phyloP scores from a whole-genome alignment of 2,797 vertebrate genomes.

The Acipenser transmontanus region DNA sequence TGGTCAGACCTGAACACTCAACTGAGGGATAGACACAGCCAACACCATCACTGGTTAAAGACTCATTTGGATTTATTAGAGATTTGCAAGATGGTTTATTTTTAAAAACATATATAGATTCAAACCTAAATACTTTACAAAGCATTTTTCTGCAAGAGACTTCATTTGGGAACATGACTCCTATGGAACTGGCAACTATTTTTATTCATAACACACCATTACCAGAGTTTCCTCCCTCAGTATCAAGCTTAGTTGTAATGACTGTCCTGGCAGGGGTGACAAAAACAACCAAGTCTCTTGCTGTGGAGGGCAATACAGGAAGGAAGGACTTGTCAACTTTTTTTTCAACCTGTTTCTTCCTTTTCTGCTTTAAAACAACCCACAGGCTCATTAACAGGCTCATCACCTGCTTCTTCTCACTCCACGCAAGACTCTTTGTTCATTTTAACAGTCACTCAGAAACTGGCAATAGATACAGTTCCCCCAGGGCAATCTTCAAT shows the following conservation, averaged over 20 bases:
- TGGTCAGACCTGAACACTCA: constrained; percentile 2
- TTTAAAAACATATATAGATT: constrained; percentile 2
- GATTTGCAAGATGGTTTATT: constrained; percentile 13
- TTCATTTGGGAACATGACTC: background rate
- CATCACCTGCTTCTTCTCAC: constrained; percentile 8
- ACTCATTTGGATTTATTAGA: background rate
- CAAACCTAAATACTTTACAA: constrained; percentile 2
- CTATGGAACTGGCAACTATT: background rate
- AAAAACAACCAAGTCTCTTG: background rate
- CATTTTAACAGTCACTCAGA: constrained; percentile 5
- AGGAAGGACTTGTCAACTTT: constrained; percentile 5
- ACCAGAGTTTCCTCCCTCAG: background rate
- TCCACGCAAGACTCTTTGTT: constrained; percentile 7
- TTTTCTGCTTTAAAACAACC: constrained; percentile 7
- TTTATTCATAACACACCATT: background rate
- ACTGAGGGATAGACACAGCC: background rate
- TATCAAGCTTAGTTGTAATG: constrained; percentile 4
- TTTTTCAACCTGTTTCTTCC: constrained; percentile 1
- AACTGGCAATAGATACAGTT: background rate
- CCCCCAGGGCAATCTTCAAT: background rate
- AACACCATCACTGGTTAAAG: constrained; percentile 1
- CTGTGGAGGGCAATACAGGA: background rate
- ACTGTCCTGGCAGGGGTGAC: constrained; percentile 1
- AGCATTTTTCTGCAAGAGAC: background rate
- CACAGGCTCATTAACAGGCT: constrained; percentile 4